These are phyloP conservation scores for Dasypus novemcinctus DNA, from an alignment of 2,113 vertebrate genomes.

Conservation along the genomic window DNA sequence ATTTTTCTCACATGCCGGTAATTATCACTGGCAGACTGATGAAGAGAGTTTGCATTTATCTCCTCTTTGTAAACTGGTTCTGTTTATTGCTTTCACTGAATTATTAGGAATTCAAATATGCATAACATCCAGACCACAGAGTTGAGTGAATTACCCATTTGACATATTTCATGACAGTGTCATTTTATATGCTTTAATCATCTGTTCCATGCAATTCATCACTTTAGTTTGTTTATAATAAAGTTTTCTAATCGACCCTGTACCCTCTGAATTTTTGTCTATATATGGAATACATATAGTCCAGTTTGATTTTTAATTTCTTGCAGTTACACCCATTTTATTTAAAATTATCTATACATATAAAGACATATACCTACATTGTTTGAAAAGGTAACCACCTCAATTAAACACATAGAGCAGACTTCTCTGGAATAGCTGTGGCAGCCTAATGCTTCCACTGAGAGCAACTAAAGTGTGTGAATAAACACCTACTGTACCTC, in stretches of 20 bases:
- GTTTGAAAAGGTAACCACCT: neutral
- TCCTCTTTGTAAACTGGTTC: neutral
- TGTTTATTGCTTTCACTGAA: neutral
- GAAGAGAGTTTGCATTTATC: neutral
- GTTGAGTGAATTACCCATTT: neutral
- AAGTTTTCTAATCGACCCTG: neutral
- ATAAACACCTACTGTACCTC: neutral
- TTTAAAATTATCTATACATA: neutral
- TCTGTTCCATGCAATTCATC: neutral
- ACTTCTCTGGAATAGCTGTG: neutral
- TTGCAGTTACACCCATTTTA: neutral
- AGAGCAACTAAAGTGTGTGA: constrained; percentile 8
- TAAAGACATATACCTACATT: neutral
- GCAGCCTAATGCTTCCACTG: neutral
- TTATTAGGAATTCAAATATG: constrained; percentile 3
- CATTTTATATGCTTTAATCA: neutral
- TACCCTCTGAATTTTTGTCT: neutral
- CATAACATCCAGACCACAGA: neutral
- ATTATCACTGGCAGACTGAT: neutral
- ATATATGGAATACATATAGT: neutral
- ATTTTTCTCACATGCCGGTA: constrained; percentile 7
- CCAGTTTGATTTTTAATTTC: neutral
- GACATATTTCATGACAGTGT: neutral
- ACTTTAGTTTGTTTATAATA: constrained; percentile 1
- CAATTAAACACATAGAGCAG: neutral